Evolutionary conservation across 2,888 invertebrate genomes (phyloP).

Genomic region (Nemapogon koenigi): DNA sequence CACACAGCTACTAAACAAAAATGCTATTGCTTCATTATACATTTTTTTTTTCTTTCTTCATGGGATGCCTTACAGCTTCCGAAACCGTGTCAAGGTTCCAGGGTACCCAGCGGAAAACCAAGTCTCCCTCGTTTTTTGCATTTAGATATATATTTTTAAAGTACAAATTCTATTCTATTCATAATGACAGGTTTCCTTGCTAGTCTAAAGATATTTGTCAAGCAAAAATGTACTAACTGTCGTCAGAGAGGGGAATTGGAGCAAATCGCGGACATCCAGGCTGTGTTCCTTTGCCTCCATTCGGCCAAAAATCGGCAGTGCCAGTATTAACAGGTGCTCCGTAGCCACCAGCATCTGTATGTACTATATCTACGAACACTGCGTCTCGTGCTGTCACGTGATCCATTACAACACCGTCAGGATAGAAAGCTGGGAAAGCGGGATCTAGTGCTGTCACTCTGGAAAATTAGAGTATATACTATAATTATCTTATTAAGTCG

Average conservation of each 20-base stretch:
- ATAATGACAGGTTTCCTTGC: no score
- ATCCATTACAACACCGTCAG: constrained; percentile 49
- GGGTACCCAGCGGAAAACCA: no score
- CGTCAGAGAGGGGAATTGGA: constrained; percentile 54
- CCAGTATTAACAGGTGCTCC: constrained; percentile 66
- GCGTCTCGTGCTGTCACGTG: constrained; percentile 61
- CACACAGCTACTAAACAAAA: no score
- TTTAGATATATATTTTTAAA: no score
- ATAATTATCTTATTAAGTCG: background rate
- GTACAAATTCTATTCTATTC: no score
- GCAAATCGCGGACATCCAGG: constrained; percentile 65
- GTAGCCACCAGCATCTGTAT: constrained; percentile 70
- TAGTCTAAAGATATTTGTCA: background rate
- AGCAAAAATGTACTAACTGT: constrained; percentile 33
- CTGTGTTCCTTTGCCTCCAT: constrained; percentile 64
- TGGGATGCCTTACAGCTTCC: no score
- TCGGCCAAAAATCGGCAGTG: constrained; percentile 69
- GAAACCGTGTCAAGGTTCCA: no score
- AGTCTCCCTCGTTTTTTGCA: no score
- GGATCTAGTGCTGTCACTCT: constrained; percentile 68
- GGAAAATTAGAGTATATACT: constrained; percentile 19
- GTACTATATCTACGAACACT: constrained; percentile 71
- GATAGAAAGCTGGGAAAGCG: constrained; percentile 67
- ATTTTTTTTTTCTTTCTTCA: no score
- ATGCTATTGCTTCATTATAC: no score